Evolutionary conservation across 2,797 vertebrate genomes (phyloP).

Genomic region (Esox masquinongy): DNA sequence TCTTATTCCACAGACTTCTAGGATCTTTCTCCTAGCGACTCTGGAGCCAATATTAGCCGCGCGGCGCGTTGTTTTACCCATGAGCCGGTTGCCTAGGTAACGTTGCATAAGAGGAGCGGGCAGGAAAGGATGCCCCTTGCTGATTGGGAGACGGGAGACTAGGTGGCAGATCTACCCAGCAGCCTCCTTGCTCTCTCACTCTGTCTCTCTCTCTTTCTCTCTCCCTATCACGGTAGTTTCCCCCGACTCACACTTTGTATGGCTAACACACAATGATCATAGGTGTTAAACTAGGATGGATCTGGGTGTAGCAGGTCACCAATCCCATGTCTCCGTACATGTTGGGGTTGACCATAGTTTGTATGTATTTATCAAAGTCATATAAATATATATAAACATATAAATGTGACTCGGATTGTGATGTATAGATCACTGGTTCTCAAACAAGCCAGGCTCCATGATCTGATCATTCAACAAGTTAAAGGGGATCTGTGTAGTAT

Average conservation of each 20-base stretch:
- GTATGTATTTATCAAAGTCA: no score
- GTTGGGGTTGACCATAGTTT: background rate
- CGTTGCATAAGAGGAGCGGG: constrained; percentile 78
- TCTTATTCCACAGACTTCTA: constrained; percentile 71
- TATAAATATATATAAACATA: no score
- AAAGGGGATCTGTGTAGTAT: no score
- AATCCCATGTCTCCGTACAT: constrained; percentile 24
- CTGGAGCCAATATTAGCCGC: constrained; percentile 79
- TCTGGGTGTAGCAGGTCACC: constrained; percentile 21
- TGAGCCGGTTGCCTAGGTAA: constrained; percentile 81
- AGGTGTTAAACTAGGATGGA: constrained; percentile 46
- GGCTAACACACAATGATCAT: constrained; percentile 16
- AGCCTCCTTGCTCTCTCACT: constrained; percentile 40
- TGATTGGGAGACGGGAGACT: constrained; percentile 72
- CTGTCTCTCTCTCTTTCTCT: constrained; percentile 18
- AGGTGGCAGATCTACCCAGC: constrained; percentile 66
- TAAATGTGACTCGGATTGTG: no score
- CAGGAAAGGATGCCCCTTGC: constrained; percentile 75
- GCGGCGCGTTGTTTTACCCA: constrained; percentile 76
- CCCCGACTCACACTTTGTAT: background rate
- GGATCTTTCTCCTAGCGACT: constrained; percentile 71
- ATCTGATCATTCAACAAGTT: no score
- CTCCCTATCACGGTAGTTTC: background rate
- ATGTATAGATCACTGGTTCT: no score
- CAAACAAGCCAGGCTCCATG: no score